These are phyloP conservation scores for Halictus quadricinctus DNA, from an alignment of 2,888 invertebrate genomes.

Conservation along the genomic window DNA sequence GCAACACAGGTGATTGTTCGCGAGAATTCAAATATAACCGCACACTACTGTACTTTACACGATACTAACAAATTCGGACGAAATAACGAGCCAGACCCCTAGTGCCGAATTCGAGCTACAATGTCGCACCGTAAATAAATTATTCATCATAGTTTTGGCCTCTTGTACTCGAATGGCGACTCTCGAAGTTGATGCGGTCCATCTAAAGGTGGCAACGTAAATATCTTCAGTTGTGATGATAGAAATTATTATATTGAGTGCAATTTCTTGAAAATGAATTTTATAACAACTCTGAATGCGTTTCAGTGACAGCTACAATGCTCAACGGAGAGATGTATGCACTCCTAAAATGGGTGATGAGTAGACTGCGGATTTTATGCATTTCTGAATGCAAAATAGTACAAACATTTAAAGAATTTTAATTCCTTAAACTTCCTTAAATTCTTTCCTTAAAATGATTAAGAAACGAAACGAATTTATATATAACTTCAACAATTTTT, in stretches of 20 bases:
- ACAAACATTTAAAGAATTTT: background rate
- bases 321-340: background rate
- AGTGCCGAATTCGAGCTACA: background rate
- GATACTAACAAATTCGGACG: background rate
- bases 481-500: background rate
- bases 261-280: background rate
- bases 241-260: background rate
- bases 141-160: background rate
- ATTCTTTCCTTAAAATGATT: background rate
- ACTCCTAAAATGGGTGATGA: background rate
- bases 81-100: background rate
- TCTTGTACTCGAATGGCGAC: background rate
- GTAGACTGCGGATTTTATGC: background rate
- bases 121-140: background rate
- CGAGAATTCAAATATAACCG: background rate
- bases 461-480: background rate
- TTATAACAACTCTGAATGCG: no score
- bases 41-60: background rate
- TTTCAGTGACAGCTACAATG: background rate
- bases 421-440: no score
- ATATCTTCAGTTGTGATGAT: background rate
- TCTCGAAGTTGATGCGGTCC: background rate
- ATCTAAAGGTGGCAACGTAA: background rate
- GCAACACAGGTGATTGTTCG: no score
- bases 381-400: background rate